These are phyloP conservation scores for Leucoraja erinaceus DNA, from an alignment of 2,113 vertebrate genomes.

Conservation along the genomic window DNA sequence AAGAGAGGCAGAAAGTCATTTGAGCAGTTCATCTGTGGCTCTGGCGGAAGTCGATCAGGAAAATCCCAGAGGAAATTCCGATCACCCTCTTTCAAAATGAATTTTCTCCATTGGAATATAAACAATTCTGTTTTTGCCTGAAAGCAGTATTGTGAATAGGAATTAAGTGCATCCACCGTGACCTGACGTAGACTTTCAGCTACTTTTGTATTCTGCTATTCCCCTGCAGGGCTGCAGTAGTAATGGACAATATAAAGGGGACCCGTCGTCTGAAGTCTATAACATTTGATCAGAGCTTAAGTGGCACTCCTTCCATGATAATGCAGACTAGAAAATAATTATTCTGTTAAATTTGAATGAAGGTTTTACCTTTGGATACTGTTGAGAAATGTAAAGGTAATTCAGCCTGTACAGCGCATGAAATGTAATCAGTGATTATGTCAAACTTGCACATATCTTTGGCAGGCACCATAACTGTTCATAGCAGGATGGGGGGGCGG, in stretches of 20 bases:
- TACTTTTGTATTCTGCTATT: neutral
- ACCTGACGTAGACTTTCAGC: neutral
- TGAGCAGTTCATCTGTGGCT: neutral
- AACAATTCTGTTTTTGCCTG: neutral
- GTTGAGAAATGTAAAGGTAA: neutral
- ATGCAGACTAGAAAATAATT: neutral
- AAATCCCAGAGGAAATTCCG: neutral
- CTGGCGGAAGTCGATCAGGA: neutral
- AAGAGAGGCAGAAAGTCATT: neutral
- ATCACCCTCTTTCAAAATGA: neutral
- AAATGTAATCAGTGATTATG: neutral
- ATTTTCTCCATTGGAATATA: neutral
- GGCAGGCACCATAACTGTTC: neutral
- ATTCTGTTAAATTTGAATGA: neutral
- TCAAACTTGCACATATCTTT: neutral
- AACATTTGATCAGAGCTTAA: neutral
- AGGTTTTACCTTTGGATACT: neutral
- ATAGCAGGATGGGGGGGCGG: neutral
- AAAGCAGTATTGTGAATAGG: neutral
- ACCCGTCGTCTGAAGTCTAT: neutral
- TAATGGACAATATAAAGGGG: conserved; percentile 10
- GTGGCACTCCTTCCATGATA: neutral
- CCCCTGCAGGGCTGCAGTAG: neutral
- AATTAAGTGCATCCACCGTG: neutral
- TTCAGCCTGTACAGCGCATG: neutral